Evolutionary conservation across 2,888 invertebrate species (phyloP), one percentile per base, ranked within the genome.

Genomic region (Trichopoda pennipes): DNA sequence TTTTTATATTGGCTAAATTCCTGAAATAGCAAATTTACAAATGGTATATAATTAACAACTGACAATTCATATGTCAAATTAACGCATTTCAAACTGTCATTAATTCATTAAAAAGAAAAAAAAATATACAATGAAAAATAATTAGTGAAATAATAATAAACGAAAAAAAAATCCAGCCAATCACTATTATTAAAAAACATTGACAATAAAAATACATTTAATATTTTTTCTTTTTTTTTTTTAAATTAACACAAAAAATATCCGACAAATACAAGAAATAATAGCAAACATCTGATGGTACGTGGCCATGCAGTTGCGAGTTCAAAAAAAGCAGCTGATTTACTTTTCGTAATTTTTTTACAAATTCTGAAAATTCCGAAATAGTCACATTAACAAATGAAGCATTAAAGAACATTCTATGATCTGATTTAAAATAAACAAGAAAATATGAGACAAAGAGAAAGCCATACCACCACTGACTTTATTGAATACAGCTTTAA

Each of bases 1-100:
- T 53, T 64, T 66, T 21, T 35, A 60, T 44, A 66, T 64, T 70
- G 28, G 19, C 47, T 56, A 70, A 63, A 38, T 51, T 56, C n/a
- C 21, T 42, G 28, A 14, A 38, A 49, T 49, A 56, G 38, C 53
- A 12, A 74, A 61, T 74, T 74, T 35, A 47, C 28, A 56, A 32
- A 38, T 21, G n/a, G 21, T 68, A 23, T 38, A 76, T 80, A 82
- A 82, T 82, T 82, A 82, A 68, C 79, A 76, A 80, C 61, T 80
- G 82, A 82, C 82, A 82, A 82, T 68, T 82, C 82, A 82, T 76
- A 51, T 82, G 82, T 82, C 82, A 82, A 82, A 82, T 82, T 82
- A 82, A 82, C 82, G 72, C 79, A 76, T 82, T 80, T 80, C 82
- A 76, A 80, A 80, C 44, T 82, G 72, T 74, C 82, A 82, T 82